A percentile compares a stretch with the other conserved stretches of the same genome.
Conservation (phyloP, 2,113 vertebrate genomes). For the Seriola dumerili region DNA sequence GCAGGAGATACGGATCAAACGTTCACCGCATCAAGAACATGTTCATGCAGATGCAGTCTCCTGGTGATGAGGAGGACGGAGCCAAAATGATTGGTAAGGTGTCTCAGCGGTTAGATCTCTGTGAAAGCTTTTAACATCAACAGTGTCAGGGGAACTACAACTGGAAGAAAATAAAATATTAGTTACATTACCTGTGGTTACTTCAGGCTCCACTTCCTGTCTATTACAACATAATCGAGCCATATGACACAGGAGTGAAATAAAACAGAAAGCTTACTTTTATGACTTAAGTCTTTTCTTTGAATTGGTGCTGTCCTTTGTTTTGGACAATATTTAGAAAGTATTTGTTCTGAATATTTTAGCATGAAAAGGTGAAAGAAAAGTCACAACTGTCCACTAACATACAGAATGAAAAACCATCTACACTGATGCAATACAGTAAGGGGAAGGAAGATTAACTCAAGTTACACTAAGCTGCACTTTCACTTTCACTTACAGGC, state of each 20-base stretch:
- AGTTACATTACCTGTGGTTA: background rate
- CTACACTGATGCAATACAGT: background rate
- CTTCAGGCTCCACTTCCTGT: background rate
- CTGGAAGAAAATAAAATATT: background rate
- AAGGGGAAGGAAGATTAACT: background rate
- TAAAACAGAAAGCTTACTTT: background rate
- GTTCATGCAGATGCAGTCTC: constrained; percentile 98
- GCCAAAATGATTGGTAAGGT: constrained; percentile 78
- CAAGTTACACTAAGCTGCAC: background rate
- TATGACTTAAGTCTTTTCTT: too few species aligned
- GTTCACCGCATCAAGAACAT: constrained; percentile 99
- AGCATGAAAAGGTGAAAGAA: background rate
- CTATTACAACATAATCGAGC: background rate
- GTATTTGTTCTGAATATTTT: too few species aligned
- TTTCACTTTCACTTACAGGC: background rate
- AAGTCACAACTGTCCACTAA: background rate
- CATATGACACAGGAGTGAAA: background rate
- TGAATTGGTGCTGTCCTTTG: background rate
- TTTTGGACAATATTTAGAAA: background rate
- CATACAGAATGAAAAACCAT: background rate
- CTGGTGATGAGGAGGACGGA: constrained; percentile 86
- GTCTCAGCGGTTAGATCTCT: fast-evolving
- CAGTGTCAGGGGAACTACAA: background rate
- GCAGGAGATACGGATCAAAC: constrained; percentile 95
- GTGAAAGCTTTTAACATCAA: background rate